Base-by-base conservation (phyloP, 2,888 invertebrate genomes). In the Archaeoteleia sp. region DNA sequence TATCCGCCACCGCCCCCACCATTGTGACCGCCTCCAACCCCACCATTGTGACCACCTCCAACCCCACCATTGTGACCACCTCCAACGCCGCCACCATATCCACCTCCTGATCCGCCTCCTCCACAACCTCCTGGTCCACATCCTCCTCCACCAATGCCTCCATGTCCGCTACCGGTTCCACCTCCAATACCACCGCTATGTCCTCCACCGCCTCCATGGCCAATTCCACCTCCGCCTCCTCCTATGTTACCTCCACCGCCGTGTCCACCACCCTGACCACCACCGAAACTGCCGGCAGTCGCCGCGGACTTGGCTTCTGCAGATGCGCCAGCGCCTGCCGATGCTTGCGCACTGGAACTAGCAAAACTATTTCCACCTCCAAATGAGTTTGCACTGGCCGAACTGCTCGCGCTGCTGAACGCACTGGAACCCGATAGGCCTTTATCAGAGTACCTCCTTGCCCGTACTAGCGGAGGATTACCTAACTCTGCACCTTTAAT, bases 291-390 rank as follows among this genome's bases (percentile, higher is more conserved):
- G 8, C 20, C 40, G 7, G 65, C 35, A 9, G 5, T 48, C 6
- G 65, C 65, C 29, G 2, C 40, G 2, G 57, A 43, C n/a, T 43
- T 45, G 1, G 63, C 48, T 8, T 39, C 34, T 6, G 53, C 25
- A 6, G 25, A 17, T 4, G 63, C 73, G 5, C 68, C 68, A 2
- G 72, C 74, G 13, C 74, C 77, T 45, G 82, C 79, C 65, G 74
- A 63, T 39, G 82, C 67, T 67, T 74, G 74, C 40, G 74, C 53
- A 62, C 80, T 76, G 30, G 87, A 86, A 1, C 87, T 87, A 39
- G 68, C 57, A 20, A 54, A 70, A 45, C 74, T 74, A 12, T 40
- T 58, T 2, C 68, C 66, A n/a, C 73, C 74, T 0, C 71, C 74
- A 3, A 30, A 69, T 0, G 76, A 62, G 4, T 62, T 55, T 8